Base-by-base conservation (phyloP, 1,140 invertebrate genomes). In the Drosophila ficusphila region DNA sequence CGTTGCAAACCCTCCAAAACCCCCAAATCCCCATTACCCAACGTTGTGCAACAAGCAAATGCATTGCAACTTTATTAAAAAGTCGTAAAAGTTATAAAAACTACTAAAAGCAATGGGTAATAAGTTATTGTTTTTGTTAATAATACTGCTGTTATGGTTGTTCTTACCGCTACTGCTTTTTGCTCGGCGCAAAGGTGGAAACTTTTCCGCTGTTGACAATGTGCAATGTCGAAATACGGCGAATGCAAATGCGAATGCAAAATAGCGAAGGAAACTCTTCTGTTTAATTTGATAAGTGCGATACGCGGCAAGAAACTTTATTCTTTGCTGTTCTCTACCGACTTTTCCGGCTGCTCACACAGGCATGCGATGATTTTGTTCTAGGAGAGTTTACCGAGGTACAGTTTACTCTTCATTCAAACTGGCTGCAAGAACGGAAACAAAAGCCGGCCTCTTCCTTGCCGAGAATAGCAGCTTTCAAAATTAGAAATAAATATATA, bases 21-120 rank as follows among this genome's bases (percentile, higher is more conserved):
- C 2, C 49, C 21, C n/a, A 12, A 31, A 21, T 14, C 36, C 19
- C 25, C 4, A 6, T 9, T 23, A 23, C 39, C 29, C 16, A n/a
- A 6, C 4, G 23, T 27, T 51, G 49, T 42, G 75, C 75, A 85
- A 79, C 69, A 61, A 79, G 75, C 65, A 88, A 86, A 88, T 86
- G 82, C 81, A 86, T 77, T 67, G 82, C 81, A 86, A 86, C 81
- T 86, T 86, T 86, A 86, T 86, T 88, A 86, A 86, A 86, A 86
- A 88, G 82, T 88, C 82, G 76, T 86, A 86, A 86, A 86, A 86
- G 82, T 86, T 88, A 86, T 88, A 86, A 88, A 77, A 88, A 86
- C 81, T 81, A 86, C 81, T 86, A 86, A 88, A 86, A 86, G 76
- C 81, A 86, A 81, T 86, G 81, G 61, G 81, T 77, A 86, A 86